Evolutionary conservation across 2,888 invertebrate genomes (phyloP).

Genomic region (Tetragonisca angustula): DNA sequence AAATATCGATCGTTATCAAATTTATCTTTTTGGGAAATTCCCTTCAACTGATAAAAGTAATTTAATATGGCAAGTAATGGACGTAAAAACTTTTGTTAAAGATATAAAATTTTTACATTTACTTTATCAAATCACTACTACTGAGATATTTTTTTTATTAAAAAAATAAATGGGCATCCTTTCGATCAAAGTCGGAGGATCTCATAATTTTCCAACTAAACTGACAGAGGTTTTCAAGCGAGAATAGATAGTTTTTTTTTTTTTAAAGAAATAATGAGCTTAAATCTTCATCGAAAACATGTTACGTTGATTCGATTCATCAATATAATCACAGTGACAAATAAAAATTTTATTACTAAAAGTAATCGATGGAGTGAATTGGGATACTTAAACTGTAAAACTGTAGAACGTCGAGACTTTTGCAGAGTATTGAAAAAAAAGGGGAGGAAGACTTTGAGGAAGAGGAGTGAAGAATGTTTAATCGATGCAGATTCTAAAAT

Average conservation of each 20-base stretch:
- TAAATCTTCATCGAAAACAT: neutral
- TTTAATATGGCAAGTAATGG: neutral
- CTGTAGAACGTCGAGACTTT: neutral
- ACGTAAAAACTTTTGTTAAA: neutral
- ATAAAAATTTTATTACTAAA: neutral
- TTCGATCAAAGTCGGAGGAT: neutral
- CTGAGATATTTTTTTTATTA: neutral
- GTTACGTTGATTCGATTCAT: neutral
- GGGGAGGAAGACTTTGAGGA: neutral
- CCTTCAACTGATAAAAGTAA: neutral
- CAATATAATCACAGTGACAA: neutral
- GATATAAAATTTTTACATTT: neutral
- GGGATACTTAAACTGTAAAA: too few relatives aligned
- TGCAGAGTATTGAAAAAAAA: neutral
- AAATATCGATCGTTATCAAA: neutral
- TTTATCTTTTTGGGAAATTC: slow-evolving; percentile 3
- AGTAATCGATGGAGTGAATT: neutral
- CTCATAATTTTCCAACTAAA: neutral
- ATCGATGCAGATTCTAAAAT: neutral
- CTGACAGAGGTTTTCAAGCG: neutral
- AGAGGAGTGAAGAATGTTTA: neutral
- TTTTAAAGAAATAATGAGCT: neutral
- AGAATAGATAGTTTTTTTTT: neutral
- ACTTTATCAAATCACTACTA: neutral
- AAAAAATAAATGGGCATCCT: neutral